phyloP scores from a whole-genome alignment of 2,113 vertebrate genomes.

The Oreochromis spilurus region DNA sequence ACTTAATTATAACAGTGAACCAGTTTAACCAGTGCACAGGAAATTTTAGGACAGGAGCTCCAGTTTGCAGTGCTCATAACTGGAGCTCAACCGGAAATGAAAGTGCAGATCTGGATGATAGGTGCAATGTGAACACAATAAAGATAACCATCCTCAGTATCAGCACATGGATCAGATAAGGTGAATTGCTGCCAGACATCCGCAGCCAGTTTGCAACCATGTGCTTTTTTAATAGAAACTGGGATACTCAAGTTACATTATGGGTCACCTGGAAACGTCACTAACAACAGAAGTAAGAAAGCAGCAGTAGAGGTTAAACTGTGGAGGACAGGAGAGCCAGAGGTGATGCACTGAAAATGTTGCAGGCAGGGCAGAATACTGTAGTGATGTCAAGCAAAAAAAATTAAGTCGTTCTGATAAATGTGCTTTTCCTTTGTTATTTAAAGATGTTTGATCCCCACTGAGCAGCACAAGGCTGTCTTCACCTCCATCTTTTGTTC shows the following conservation, averaged over 20 bases:
- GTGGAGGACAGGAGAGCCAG: background rate
- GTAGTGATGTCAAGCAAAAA: background rate
- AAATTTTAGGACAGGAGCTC: background rate
- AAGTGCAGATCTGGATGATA: background rate
- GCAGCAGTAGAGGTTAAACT: background rate
- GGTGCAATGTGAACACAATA: conserved; percentile 15
- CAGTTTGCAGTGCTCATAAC: background rate
- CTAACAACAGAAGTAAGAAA: background rate
- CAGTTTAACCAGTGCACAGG: conserved; percentile 8
- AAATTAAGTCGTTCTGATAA: background rate
- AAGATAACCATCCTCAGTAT: conserved; percentile 35
- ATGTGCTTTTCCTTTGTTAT: background rate
- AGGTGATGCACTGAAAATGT: background rate
- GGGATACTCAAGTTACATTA: background rate
- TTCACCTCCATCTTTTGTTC: background rate
- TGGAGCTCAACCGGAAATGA: conserved; percentile 28
- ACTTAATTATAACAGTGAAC: conserved; percentile 9
- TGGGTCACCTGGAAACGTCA: background rate
- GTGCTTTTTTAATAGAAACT: conserved; percentile 35
- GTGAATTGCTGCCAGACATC: background rate
- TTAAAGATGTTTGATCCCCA: background rate
- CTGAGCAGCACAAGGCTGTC: background rate
- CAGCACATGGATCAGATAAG: conserved; percentile 34
- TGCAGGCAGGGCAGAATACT: background rate
- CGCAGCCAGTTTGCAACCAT: background rate